phyloP scores from a whole-genome alignment of 2,113 vertebrate genomes.

The Myxocyprinus asiaticus region DNA sequence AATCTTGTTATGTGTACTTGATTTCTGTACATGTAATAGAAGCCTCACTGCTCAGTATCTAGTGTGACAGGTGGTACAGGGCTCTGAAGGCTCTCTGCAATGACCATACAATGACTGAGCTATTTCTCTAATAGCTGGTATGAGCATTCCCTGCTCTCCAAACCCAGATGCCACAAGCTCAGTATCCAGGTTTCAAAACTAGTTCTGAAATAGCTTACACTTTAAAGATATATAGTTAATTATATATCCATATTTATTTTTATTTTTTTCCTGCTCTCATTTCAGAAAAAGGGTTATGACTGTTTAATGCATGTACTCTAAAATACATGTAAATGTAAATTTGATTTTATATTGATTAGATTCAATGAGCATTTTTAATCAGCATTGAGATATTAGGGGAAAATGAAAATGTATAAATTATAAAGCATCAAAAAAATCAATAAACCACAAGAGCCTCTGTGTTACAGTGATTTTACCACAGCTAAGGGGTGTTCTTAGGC shows the following conservation, averaged over 20 bases:
- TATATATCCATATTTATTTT: neutral
- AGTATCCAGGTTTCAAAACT: constrained; percentile 18
- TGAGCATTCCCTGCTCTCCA: constrained; percentile 42
- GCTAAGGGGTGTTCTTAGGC: too few species aligned
- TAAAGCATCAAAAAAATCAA: too few species aligned
- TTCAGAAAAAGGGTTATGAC: too few species aligned
- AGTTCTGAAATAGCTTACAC: neutral
- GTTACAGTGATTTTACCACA: too few species aligned
- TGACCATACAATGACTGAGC: constrained; percentile 40
- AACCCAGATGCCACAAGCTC: constrained; percentile 41
- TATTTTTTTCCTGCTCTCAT: neutral
- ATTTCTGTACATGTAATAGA: neutral
- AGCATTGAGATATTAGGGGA: too few species aligned
- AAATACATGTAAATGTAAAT: neutral
- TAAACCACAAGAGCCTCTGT: too few species aligned
- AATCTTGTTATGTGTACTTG: neutral
- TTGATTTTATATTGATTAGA: neutral
- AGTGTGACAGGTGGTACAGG: constrained; percentile 43
- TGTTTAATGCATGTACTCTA: neutral
- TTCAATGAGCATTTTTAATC: too few species aligned
- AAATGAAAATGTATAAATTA: too few species aligned
- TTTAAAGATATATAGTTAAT: neutral
- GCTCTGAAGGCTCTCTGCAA: constrained; percentile 44
- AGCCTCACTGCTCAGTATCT: constrained; percentile 4
- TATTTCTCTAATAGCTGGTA: constrained; percentile 47